Evolutionary conservation across 1,140 invertebrate species (phyloP).

Genomic region (Fopius arisanus): DNA sequence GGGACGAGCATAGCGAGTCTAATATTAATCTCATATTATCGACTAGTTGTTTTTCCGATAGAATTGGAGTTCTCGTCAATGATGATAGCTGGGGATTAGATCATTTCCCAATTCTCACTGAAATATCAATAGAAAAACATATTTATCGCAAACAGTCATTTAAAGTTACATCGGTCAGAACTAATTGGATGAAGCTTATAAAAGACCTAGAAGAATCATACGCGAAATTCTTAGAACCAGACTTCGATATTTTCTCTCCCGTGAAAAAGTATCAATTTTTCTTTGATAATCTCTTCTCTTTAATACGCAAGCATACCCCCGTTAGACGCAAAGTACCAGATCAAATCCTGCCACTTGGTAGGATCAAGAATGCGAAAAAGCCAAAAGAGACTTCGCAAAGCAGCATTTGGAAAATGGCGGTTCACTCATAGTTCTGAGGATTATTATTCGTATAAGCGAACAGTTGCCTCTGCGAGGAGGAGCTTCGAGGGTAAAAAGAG

Average conservation of each 20-base stretch:
- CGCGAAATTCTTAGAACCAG: not conserved
- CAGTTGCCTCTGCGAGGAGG: not conserved
- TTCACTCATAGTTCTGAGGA: not conserved
- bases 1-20: not conserved
- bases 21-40: not conserved
- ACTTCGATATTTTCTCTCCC: not conserved
- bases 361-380: slow-evolving; percentile 18
- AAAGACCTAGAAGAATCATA: not conserved
- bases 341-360: slow-evolving; percentile 28
- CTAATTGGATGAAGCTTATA: slow-evolving; percentile 8
- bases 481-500: slow-evolving; percentile 13
- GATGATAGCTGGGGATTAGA: not conserved
- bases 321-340: not conserved
- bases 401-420: slow-evolving; percentile 11
- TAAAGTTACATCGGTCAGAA: not conserved
- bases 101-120: not conserved
- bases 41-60: not conserved
- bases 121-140: not conserved
- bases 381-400: not conserved
- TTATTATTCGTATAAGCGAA: slow-evolving; percentile 8
- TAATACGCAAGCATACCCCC: not conserved
- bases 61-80: not conserved
- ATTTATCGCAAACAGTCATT: not conserved
- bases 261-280: not conserved
- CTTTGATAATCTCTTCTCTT: not conserved